phyloP scores from a whole-genome alignment of 2,888 invertebrate species.

The Diarsia dahlii region DNA sequence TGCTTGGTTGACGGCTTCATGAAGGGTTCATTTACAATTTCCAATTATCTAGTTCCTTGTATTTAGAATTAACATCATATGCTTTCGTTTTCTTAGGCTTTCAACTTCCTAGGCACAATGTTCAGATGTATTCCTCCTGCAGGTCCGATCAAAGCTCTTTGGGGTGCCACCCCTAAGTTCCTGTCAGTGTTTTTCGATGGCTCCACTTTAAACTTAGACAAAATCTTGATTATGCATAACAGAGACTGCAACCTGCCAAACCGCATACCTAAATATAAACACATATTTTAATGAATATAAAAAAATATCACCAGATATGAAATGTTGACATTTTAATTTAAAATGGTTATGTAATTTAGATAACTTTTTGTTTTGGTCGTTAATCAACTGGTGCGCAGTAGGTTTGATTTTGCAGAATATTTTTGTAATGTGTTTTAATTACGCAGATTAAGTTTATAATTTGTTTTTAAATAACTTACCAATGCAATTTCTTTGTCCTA shows the following conservation, averaged over 20 bases:
- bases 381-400: not conserved
- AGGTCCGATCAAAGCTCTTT: slow-evolving; percentile 53
- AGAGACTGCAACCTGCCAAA: slow-evolving; percentile 74
- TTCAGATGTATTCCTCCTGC: slow-evolving; percentile 59
- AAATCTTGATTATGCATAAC: slow-evolving; percentile 70
- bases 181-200: slow-evolving; percentile 65
- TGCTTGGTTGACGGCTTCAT: no score
- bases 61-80: not conserved
- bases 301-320: not conserved
- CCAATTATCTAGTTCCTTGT: no score
- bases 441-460: not conserved
- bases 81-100: not conserved
- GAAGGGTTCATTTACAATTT: no score
- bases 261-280: slow-evolving; percentile 74
- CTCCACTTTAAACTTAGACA: slow-evolving; percentile 72
- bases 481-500: slow-evolving; percentile 84
- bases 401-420: not conserved
- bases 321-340: not conserved
- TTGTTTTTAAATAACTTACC: slow-evolving; percentile 77
- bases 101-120: slow-evolving; percentile 39
- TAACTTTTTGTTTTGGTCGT: not conserved
- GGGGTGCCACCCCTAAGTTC: slow-evolving; percentile 46
- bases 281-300: not conserved
- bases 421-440: not conserved
- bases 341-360: not conserved